Evolutionary conservation across 2,888 invertebrate species (phyloP).

Genomic region (Sphaerophoria taeniata): DNA sequence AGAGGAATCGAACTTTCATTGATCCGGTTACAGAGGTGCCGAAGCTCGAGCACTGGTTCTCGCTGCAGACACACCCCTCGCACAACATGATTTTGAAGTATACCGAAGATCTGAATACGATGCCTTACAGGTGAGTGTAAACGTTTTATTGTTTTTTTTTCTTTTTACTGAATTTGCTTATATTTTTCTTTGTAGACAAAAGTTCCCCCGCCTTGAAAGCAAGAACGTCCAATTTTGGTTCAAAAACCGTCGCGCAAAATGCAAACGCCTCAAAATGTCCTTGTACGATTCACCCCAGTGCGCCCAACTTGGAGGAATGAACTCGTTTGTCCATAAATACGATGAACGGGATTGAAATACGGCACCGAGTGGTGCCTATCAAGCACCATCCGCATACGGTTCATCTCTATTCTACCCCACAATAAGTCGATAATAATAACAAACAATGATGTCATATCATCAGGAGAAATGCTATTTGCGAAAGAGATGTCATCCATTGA

Average conservation of each 20-base stretch:
- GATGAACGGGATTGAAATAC: conserved; percentile 81
- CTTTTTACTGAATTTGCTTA: conserved; percentile 18
- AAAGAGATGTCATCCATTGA: not conserved
- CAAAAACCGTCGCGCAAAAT: conserved; percentile 98
- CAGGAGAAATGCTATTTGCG: conserved; percentile 10
- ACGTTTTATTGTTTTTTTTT: not conserved
- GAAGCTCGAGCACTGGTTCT: conserved; percentile 97
- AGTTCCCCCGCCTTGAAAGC: conserved; percentile 98
- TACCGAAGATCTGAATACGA: conserved; percentile 97
- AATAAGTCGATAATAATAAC: conserved; percentile 49
- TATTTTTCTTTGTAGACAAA: conserved; percentile 87
- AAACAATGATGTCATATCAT: conserved; percentile 50
- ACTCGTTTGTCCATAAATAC: conserved; percentile 82
- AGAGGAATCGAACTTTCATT: conserved; percentile 98
- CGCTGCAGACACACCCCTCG: conserved; percentile 98
- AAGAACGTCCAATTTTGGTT: conserved; percentile 99
- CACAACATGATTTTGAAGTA: conserved; percentile 99
- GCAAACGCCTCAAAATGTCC: conserved; percentile 97
- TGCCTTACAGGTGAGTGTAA: conserved; percentile 89
- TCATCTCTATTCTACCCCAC: conserved; percentile 60
- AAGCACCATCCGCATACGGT: conserved; percentile 42
- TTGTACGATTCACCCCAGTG: conserved; percentile 86
- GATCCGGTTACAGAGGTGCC: conserved; percentile 99
- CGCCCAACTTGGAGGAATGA: conserved; percentile 79
- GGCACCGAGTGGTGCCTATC: conserved; percentile 48